A percentile compares a stretch with the other conserved stretches of the same genome.
Evolutionary conservation across 2,113 vertebrate genomes (phyloP).

Genomic region (Oncorhynchus gorbuscha): DNA sequence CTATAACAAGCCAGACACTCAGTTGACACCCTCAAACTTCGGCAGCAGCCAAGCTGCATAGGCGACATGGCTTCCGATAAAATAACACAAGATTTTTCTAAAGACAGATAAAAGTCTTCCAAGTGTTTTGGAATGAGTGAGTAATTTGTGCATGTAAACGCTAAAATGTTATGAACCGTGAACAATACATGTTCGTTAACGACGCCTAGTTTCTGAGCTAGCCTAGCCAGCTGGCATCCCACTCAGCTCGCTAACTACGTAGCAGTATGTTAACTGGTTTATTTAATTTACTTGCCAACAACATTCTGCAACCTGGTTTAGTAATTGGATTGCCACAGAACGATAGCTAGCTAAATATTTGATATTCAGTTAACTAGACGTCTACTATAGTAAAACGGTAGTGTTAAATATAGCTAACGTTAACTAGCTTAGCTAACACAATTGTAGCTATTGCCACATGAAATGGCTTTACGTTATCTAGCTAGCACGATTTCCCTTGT

Average conservation of each 20-base stretch:
- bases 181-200: neutral
- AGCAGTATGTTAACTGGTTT: too few relatives aligned
- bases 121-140: conserved; percentile 74
- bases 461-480: neutral
- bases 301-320: too few relatives aligned
- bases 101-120: conserved; percentile 73
- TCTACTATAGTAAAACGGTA: neutral
- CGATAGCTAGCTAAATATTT: neutral
- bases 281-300: too few relatives aligned
- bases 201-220: neutral
- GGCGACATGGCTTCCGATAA: conserved; percentile 73
- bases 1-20: neutral
- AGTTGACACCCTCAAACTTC: conserved; percentile 68
- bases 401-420: neutral
- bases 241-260: too few relatives aligned
- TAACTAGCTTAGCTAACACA: neutral
- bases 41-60: conserved; percentile 71
- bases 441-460: neutral
- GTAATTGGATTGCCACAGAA: neutral
- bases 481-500: neutral
- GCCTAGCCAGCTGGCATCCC: too few relatives aligned
- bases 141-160: conserved; percentile 19
- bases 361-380: too few relatives aligned
- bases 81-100: conserved; percentile 68
- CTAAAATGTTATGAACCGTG: neutral